Evolutionary conservation across 2,888 invertebrate genomes (phyloP), one percentile per base, ranked within the genome.

Genomic region (Hydroisotoma schaefferi): DNA sequence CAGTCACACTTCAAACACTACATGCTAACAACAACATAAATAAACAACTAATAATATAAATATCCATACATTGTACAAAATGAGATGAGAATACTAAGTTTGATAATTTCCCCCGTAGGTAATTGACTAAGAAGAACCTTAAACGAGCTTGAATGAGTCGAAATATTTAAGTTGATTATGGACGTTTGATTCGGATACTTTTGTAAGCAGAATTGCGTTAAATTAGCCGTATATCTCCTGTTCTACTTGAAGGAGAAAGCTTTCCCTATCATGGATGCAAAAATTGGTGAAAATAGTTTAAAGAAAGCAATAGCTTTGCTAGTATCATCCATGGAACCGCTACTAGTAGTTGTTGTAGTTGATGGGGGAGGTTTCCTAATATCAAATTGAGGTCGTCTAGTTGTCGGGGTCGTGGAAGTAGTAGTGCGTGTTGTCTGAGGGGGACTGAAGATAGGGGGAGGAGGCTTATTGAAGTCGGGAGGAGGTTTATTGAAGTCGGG

Each of bases 221-320:
- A 46, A 15, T 20, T n/a, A n/a, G n/a, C n/a, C n/a, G n/a, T n/a
- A n/a, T n/a, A n/a, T n/a, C n/a, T n/a, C n/a, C n/a, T n/a, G n/a
- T 26, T 57, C 40, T 65, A 68, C 43, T 61, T 65, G 47, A 68
- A 68, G 1, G 68, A 68, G 57, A 70, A 67, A n/a, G 70, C 55
- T 65, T 70, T 72, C 10, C 69, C 69, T n/a, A 72, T 59, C 65
- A 70, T 67, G 33, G 69, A 68, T 20, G 69, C 67, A 48, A 72
- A 55, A 28, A 72, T 69, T 10, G 72, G 72, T 22, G 69, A 65
- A 49, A 72, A 72, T 8, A 72, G 58, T 59, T 72, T 72, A 47
- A 72, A 69, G 28, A 72, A 68, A 40, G 72, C 72, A 25, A 72
- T 63, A 29, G 70, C 69, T 51, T 67, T 69, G 15, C 60, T 65